These are phyloP conservation scores for Apodemus agrarius DNA, from an alignment of 2,797 vertebrate species.

Conservation along the genomic window DNA sequence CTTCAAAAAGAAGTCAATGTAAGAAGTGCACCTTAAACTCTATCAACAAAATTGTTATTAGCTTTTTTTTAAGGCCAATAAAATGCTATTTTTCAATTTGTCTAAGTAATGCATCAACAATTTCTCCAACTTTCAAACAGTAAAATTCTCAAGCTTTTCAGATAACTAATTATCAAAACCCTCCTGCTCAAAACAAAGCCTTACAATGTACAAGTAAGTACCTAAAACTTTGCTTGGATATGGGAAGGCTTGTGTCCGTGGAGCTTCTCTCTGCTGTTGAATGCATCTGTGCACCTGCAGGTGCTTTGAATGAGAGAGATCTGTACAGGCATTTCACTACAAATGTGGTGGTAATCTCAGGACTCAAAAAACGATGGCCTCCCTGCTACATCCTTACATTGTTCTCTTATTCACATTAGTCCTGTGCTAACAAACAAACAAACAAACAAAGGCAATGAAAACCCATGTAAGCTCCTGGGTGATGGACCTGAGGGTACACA, in stretches of 20 bases:
- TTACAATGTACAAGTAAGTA: not conserved
- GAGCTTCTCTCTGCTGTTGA: not conserved
- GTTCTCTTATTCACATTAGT: not conserved
- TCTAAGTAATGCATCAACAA: not conserved
- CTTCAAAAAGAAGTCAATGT: conserved; percentile 22
- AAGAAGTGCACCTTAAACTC: conserved; percentile 17
- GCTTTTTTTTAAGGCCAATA: not conserved
- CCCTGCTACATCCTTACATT: not conserved
- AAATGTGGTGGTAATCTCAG: not conserved
- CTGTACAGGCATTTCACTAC: not conserved
- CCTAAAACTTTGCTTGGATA: not conserved
- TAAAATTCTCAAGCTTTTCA: conserved; percentile 14
- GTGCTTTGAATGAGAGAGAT: not conserved
- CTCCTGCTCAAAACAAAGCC: not conserved
- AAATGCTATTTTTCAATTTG: conserved; percentile 14
- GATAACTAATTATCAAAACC: conserved; percentile 21
- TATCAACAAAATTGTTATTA: not conserved
- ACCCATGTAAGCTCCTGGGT: not conserved
- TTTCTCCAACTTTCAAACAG: not conserved
- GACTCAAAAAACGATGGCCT: not conserved
- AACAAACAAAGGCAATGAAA: not conserved
- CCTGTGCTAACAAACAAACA: not conserved
- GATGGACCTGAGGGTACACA: not conserved
- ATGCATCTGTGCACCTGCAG: not conserved
- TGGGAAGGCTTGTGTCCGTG: not conserved